Evolutionary conservation across 2,888 invertebrate species (phyloP).

Genomic region (Rhagium mordax): DNA sequence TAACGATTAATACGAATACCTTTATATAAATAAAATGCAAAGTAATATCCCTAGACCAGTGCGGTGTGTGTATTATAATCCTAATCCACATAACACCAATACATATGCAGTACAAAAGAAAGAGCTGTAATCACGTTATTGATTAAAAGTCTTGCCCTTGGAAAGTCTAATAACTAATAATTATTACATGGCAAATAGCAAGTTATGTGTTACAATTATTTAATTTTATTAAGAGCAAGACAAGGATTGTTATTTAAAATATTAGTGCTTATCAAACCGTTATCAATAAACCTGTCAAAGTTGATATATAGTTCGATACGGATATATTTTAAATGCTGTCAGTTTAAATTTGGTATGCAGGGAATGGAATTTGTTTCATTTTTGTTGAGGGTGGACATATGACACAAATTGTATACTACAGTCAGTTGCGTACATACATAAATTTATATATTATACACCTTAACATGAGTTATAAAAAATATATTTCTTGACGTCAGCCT

Average conservation of each 20-base stretch:
- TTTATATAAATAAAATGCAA: no score
- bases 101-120: not conserved
- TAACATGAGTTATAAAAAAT: not conserved
- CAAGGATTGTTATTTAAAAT: not conserved
- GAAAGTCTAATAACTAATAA: conserved; percentile 16
- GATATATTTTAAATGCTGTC: not conserved
- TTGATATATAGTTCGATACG: not conserved
- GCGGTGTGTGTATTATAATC: no score
- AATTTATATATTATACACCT: not conserved
- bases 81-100: no score
- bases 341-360: not conserved
- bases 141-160: conserved; percentile 16
- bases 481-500: no score
- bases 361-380: not conserved
- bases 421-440: not conserved
- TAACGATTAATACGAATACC: no score
- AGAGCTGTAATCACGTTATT: not conserved
- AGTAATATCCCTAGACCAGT: no score
- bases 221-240: not conserved
- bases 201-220: conserved; percentile 5
- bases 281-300: not conserved
- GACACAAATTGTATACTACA: not conserved
- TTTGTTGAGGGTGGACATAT: not conserved
- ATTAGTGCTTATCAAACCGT: not conserved
- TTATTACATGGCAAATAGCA: conserved; percentile 2